These are phyloP conservation scores for Pangasianodon gigas DNA, from an alignment of 2,113 vertebrate genomes.

Conservation along the genomic window DNA sequence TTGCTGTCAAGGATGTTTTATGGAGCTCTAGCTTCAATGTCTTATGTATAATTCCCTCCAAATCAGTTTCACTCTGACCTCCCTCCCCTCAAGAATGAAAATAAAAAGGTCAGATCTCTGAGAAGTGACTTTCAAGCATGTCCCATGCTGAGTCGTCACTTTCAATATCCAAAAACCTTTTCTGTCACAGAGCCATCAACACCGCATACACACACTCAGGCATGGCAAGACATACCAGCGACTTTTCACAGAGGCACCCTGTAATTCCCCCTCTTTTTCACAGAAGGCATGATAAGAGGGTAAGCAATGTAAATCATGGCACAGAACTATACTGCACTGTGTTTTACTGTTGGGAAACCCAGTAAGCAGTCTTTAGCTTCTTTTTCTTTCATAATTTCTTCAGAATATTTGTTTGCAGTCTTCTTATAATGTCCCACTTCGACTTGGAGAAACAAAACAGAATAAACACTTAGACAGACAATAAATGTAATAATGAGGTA, in stretches of 20 bases:
- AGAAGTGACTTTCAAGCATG: slow-evolving; percentile 74
- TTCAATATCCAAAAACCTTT: slow-evolving; percentile 76
- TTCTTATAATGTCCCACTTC: background rate
- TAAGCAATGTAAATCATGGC: slow-evolving; percentile 16
- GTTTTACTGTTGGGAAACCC: background rate
- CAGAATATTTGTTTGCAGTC: background rate
- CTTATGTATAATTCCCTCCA: slow-evolving; percentile 69
- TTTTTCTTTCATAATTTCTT: background rate
- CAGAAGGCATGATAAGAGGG: slow-evolving; percentile 26
- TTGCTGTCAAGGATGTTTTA: slow-evolving; percentile 62
- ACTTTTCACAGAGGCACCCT: slow-evolving; percentile 44
- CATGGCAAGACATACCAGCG: background rate
- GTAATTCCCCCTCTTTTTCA: slow-evolving; percentile 17
- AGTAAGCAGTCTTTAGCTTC: background rate
- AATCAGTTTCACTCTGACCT: slow-evolving; percentile 63
- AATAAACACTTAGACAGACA: background rate
- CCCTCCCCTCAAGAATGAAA: slow-evolving; percentile 62
- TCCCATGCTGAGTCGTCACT: slow-evolving; percentile 78
- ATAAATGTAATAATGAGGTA: background rate
- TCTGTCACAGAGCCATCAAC: slow-evolving; percentile 68
- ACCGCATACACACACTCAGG: slow-evolving; percentile 6
- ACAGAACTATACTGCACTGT: background rate
- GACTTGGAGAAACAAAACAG: background rate
- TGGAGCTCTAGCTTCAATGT: slow-evolving; percentile 57
- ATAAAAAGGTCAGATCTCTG: slow-evolving; percentile 79